Evolutionary conservation across 2,113 vertebrate genomes (phyloP).

Genomic region (Edolisoma coerulescens): DNA sequence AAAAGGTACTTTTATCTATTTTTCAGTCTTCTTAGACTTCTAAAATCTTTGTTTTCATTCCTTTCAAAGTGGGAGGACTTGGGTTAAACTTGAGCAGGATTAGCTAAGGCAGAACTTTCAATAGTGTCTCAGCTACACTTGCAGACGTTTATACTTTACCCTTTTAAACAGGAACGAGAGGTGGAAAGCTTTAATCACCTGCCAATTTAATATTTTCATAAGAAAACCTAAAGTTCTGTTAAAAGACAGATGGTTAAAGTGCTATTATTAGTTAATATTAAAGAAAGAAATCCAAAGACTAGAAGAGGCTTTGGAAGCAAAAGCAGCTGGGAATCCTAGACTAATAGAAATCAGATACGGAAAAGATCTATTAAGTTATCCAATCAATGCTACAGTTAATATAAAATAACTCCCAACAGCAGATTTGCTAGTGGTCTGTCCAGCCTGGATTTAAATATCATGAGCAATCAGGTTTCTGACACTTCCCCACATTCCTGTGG

Average conservation of each 20-base stretch:
- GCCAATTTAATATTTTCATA: conserved; percentile 46
- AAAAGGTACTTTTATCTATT: neutral
- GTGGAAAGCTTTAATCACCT: conserved; percentile 23
- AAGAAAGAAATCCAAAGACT: conserved; percentile 10
- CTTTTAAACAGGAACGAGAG: neutral
- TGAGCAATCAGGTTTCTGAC: neutral
- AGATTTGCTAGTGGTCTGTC: neutral
- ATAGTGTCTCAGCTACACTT: neutral
- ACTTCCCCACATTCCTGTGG: neutral
- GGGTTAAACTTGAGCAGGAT: neutral
- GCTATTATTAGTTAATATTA: conserved; percentile 21
- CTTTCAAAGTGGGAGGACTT: neutral
- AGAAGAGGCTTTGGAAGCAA: neutral
- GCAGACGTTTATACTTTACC: neutral
- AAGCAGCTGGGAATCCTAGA: neutral
- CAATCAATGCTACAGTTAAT: neutral
- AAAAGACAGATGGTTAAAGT: neutral
- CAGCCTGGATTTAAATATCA: neutral
- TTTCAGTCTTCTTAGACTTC: neutral
- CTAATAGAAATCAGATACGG: neutral
- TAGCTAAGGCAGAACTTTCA: neutral
- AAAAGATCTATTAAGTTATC: conserved; percentile 18
- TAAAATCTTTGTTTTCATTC: neutral
- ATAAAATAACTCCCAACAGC: neutral
- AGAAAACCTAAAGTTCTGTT: neutral